Percentiles rank a stretch among this genome's conserved stretches.
Evolutionary conservation across 2,113 vertebrate species (phyloP).

Genomic region (Girardinichthys multiradiatus): DNA sequence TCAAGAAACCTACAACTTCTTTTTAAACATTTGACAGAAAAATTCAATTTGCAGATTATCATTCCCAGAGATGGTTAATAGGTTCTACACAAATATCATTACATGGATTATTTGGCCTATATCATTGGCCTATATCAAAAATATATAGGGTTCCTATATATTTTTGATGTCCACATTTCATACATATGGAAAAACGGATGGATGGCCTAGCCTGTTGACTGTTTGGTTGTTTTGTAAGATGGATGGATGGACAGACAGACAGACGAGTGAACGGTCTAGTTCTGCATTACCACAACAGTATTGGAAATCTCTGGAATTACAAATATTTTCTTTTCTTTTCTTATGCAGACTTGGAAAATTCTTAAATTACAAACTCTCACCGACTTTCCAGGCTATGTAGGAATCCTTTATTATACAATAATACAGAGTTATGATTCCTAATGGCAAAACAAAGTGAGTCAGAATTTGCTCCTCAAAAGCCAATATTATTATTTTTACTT

Average conservation of each 20-base stretch:
- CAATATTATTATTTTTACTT: slow-evolving; percentile 29
- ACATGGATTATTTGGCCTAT: too few relatives aligned
- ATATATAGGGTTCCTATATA: too few relatives aligned
- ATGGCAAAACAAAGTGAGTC: neutral
- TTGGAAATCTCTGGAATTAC: neutral
- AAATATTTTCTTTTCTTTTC: neutral
- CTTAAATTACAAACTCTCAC: neutral
- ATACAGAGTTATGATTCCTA: neutral
- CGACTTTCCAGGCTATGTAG: neutral
- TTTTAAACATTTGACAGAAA: slow-evolving; percentile 72
- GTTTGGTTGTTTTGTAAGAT: too few relatives aligned
- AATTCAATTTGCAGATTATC: slow-evolving; percentile 76
- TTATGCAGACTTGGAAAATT: neutral
- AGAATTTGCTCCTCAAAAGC: slow-evolving; percentile 1
- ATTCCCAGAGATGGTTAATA: slow-evolving; percentile 61
- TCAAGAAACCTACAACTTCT: slow-evolving; percentile 68
- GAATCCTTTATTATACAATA: neutral
- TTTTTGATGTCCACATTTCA: too few relatives aligned
- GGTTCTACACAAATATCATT: slow-evolving; percentile 52
- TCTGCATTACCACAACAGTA: neutral
- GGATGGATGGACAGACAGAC: too few relatives aligned
- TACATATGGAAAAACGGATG: neutral
- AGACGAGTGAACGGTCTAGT: too few relatives aligned
- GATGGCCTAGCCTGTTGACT: too few relatives aligned
- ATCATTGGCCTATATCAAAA: too few relatives aligned